Evolutionary conservation across 2,113 vertebrate genomes (phyloP).

Genomic region (Beaufortia kweichowensis): DNA sequence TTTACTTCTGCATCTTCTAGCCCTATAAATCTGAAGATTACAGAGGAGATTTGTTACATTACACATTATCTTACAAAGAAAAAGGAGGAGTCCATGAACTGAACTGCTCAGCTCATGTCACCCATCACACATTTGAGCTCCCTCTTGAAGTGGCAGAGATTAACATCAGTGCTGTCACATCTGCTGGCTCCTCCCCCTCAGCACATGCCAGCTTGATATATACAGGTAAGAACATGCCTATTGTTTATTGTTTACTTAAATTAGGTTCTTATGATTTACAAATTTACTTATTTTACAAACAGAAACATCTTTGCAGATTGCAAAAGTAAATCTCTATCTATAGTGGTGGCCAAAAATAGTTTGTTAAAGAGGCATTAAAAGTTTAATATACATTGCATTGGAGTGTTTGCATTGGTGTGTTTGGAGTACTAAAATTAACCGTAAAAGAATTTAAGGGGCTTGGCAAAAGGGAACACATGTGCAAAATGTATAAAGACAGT

Average conservation of each 20-base stretch:
- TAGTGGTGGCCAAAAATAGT: no score
- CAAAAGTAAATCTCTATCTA: no score
- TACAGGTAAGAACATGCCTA: conserved; percentile 62
- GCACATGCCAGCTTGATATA: conserved; percentile 60
- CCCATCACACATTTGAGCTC: conserved; percentile 53
- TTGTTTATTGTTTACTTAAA: neutral
- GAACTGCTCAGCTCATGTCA: conserved; percentile 46
- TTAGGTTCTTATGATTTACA: no score
- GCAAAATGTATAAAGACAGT: no score
- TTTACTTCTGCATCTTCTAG: conserved; percentile 52
- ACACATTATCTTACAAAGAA: conserved; percentile 56
- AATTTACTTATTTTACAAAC: no score
- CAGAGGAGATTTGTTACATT: conserved; percentile 60
- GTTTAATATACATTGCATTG: no score
- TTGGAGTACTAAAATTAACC: no score
- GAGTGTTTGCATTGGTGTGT: no score
- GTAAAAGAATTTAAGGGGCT: no score
- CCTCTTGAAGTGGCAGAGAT: conserved; percentile 50
- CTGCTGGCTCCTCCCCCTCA: conserved; percentile 65
- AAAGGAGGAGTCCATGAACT: conserved; percentile 28
- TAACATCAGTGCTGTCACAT: conserved; percentile 64
- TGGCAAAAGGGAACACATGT: no score
- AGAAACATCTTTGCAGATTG: no score
- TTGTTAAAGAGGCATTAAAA: no score
- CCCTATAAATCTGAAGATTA: conserved; percentile 57